Percentiles rank a stretch among this genome's conserved stretches.
phyloP scores from a whole-genome alignment of 1,140 invertebrate genomes.

The Muscidifurax raptorellus region DNA sequence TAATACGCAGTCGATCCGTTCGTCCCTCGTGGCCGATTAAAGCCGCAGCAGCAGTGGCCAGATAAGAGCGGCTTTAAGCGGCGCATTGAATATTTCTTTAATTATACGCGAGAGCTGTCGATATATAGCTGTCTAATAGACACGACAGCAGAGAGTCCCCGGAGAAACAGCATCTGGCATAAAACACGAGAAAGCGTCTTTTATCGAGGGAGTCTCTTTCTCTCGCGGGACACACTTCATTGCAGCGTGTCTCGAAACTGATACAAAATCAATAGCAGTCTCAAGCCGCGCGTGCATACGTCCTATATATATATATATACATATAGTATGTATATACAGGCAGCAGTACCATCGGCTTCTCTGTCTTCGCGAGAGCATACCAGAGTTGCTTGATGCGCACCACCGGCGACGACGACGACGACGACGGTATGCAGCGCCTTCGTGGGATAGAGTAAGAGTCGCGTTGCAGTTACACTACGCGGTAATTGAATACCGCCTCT shows the following conservation, averaged over 20 bases:
- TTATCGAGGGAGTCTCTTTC: neutral
- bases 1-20: too few relatives aligned
- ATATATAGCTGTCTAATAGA: neutral
- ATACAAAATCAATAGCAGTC: conserved; percentile 58
- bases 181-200: conserved; percentile 1
- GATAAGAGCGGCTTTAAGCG: neutral
- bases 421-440: neutral
- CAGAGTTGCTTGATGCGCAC: neutral
- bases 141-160: too few relatives aligned
- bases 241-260: conserved; percentile 51
- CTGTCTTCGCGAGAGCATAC: conserved; percentile 8
- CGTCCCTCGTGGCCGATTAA: neutral
- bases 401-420: neutral
- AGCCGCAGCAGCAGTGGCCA: neutral
- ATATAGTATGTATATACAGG: too few relatives aligned
- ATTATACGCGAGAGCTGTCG: neutral
- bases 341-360: too few relatives aligned
- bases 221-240: neutral
- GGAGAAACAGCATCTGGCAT: neutral
- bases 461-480: neutral
- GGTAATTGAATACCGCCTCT: conserved; percentile 41
- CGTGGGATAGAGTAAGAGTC: neutral
- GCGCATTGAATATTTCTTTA: neutral
- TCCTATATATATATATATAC: too few relatives aligned
- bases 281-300: too few relatives aligned